phyloP scores from a whole-genome alignment of 1,140 invertebrate genomes.

The Propsilocerus akamusi region DNA sequence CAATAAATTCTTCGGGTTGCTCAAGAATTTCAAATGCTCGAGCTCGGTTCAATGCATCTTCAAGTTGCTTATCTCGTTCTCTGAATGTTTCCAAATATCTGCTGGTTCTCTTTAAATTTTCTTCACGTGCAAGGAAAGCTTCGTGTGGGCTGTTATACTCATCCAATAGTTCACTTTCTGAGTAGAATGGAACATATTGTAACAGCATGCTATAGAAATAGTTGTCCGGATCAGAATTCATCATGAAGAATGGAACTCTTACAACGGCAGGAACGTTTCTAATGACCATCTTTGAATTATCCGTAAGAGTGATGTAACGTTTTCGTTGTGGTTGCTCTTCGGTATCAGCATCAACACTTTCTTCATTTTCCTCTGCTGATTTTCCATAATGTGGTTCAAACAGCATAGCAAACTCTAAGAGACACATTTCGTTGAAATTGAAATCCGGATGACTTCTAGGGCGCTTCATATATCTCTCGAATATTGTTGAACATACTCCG shows the following conservation, averaged over 20 bases:
- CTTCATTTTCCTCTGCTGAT: constrained; percentile 6
- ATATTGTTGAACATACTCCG: constrained; percentile 17
- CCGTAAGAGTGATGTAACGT: constrained; percentile 10
- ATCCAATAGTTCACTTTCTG: constrained; percentile 14
- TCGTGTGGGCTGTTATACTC: constrained; percentile 15
- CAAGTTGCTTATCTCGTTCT: constrained; percentile 14
- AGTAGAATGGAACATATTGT: constrained; percentile 17
- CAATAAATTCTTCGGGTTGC: constrained; percentile 8
- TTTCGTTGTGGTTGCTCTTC: constrained; percentile 9
- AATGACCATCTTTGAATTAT: constrained; percentile 12
- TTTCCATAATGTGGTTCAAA: constrained; percentile 14
- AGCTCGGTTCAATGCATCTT: constrained; percentile 16
- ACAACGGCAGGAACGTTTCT: constrained; percentile 14
- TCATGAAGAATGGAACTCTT: constrained; percentile 18
- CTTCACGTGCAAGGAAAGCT: constrained; percentile 14
- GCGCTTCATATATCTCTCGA: constrained; percentile 19
- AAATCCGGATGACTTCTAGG: constrained; percentile 12
- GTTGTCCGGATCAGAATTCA: constrained; percentile 15
- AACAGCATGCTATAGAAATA: constrained; percentile 18
- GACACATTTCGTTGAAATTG: constrained; percentile 16
- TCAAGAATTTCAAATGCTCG: constrained; percentile 18
- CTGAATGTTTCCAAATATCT: constrained; percentile 12
- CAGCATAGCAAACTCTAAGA: constrained; percentile 18
- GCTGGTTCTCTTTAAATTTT: constrained; percentile 13
- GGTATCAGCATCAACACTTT: constrained; percentile 11